Percentiles rank a stretch among this genome's conserved stretches.
Conservation (phyloP, 1,140 invertebrate genomes). For the Hylyphantes graminicola region DNA sequence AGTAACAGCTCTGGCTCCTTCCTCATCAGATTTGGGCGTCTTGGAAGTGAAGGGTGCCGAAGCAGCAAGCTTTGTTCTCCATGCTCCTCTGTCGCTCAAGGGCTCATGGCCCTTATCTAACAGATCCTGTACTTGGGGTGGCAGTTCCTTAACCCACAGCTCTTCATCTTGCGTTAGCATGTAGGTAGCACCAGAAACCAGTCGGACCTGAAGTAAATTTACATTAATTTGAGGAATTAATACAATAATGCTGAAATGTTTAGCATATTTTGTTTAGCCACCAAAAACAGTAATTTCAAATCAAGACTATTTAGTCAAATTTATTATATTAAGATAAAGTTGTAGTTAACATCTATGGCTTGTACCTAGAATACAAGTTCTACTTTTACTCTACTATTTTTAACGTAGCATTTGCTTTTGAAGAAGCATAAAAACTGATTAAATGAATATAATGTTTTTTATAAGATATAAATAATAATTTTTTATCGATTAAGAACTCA, state of each 20-base stretch:
- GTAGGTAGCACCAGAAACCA: constrained; percentile 71
- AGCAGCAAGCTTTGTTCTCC: constrained; percentile 12
- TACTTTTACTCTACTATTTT: too few species aligned
- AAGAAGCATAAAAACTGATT: too few species aligned
- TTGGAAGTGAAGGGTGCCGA: not conserved
- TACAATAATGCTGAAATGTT: too few species aligned
- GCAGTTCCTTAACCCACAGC: constrained; percentile 70
- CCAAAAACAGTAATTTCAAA: too few species aligned
- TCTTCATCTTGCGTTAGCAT: constrained; percentile 73
- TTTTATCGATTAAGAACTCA: not conserved
- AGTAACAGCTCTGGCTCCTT: constrained; percentile 69
- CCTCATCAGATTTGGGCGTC: constrained; percentile 57
- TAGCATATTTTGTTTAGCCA: too few species aligned
- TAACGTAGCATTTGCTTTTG: too few species aligned
- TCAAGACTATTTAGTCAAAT: too few species aligned
- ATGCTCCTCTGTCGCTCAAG: constrained; percentile 67
- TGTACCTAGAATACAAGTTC: too few species aligned
- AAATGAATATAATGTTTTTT: too few species aligned
- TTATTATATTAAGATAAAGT: too few species aligned
- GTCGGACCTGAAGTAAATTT: constrained; percentile 66
- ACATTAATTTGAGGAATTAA: constrained; percentile 8
- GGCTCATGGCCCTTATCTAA: constrained; percentile 67
- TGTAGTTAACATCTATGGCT: too few species aligned
- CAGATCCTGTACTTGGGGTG: constrained; percentile 68
- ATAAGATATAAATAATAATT: too few species aligned